Evolutionary conservation across 2,888 invertebrate species (phyloP).

Genomic region (Eilema sororculum): DNA sequence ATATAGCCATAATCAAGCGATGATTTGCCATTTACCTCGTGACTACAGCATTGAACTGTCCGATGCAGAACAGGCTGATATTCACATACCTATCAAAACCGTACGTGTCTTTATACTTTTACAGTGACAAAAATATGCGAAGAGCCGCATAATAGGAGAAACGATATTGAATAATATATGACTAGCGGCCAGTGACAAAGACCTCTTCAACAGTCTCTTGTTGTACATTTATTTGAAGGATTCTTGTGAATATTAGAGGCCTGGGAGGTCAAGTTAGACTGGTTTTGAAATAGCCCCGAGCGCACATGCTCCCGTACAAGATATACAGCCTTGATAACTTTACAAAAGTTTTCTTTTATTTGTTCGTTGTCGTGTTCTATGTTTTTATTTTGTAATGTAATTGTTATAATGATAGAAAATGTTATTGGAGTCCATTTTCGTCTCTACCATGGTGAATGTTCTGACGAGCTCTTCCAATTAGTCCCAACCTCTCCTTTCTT

Average conservation of each 20-base stretch:
- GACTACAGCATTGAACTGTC: too few relatives aligned
- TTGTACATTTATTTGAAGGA: not conserved
- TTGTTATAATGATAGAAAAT: conserved; percentile 31
- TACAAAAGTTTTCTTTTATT: conserved; percentile 48
- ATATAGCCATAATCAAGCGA: too few relatives aligned
- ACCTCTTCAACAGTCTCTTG: conserved; percentile 13
- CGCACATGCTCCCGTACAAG: conserved; percentile 25
- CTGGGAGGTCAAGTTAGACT: conserved; percentile 33
- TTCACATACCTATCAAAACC: conserved; percentile 20
- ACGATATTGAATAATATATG: conserved; percentile 54
- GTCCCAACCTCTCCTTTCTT: too few relatives aligned
- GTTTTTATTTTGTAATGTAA: conserved; percentile 43
- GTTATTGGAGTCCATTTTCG: too few relatives aligned
- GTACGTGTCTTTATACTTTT: conserved; percentile 26
- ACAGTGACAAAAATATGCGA: conserved; percentile 37
- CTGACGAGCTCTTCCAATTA: too few relatives aligned
- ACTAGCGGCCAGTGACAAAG: conserved; percentile 33
- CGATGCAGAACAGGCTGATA: not conserved
- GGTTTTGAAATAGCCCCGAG: conserved; percentile 25
- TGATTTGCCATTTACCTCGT: too few relatives aligned
- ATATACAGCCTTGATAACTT: conserved; percentile 33
- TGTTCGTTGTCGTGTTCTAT: conserved; percentile 40
- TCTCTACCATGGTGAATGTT: too few relatives aligned
- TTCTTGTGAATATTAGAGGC: not conserved
- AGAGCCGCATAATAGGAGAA: conserved; percentile 37